Conservation (phyloP, 2,113 vertebrate genomes). For the Crotalus helleri region DNA sequence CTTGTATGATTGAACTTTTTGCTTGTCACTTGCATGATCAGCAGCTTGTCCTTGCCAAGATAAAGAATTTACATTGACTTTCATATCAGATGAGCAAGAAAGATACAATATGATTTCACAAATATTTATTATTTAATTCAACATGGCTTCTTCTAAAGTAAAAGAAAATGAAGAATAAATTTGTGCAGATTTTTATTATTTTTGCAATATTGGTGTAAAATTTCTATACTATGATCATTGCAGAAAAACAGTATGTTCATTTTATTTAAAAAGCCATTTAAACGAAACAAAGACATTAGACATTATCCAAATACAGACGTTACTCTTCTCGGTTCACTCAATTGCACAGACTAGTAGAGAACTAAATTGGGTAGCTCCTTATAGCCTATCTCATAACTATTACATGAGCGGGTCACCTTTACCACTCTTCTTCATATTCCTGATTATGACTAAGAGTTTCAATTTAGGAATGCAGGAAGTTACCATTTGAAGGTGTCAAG, state of each 20-base stretch:
- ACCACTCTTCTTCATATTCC: neutral
- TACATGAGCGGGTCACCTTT: neutral
- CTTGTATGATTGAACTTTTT: neutral
- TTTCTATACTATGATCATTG: neutral
- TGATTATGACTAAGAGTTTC: neutral
- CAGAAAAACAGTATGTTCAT: neutral
- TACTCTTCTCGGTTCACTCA: neutral
- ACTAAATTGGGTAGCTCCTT: neutral
- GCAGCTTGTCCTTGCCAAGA: neutral
- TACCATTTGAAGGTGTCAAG: neutral
- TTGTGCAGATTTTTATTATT: neutral
- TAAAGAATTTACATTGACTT: neutral
- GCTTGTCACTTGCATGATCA: conserved; percentile 4
- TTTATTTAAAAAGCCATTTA: neutral
- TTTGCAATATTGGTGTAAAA: neutral
- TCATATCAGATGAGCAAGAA: neutral
- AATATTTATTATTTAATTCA: neutral
- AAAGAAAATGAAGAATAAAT: neutral
- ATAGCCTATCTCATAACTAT: neutral
- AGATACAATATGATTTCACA: neutral
- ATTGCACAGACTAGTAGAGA: neutral
- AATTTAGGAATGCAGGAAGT: neutral
- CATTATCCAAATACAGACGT: neutral
- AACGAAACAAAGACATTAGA: neutral
- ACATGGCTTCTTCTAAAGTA: neutral